Evolutionary conservation across 1,140 invertebrate genomes (phyloP).

Genomic region (Drosophila hydei): DNA sequence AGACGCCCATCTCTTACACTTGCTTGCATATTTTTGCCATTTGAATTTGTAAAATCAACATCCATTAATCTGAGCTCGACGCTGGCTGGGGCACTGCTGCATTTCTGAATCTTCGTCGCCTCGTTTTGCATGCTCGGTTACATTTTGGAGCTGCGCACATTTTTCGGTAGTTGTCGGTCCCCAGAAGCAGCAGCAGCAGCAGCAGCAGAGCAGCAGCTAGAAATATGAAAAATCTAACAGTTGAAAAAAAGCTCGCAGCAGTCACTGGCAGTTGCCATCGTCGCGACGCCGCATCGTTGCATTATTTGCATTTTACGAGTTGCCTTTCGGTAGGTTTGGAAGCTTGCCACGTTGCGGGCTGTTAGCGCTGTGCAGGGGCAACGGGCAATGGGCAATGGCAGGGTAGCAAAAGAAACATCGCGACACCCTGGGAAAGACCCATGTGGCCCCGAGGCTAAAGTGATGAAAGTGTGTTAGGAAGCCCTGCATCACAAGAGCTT

Average conservation of each 20-base stretch:
- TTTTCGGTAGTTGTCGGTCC: conserved; percentile 50
- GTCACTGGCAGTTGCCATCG: conserved; percentile 74
- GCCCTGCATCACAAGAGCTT: not conserved
- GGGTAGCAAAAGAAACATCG: conserved; percentile 12
- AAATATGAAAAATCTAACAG: conserved; percentile 80
- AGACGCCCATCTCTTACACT: conserved; percentile 71
- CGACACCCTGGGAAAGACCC: conserved; percentile 38
- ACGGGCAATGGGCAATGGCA: not conserved
- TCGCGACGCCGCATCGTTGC: conserved; percentile 59
- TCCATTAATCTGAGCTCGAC: conserved; percentile 77
- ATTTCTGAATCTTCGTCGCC: conserved; percentile 61
- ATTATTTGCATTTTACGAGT: conserved; percentile 82
- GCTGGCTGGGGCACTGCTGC: conserved; percentile 22
- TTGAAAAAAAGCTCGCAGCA: conserved; percentile 58
- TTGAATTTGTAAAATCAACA: conserved; percentile 83
- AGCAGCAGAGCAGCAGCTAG: conserved; percentile 68
- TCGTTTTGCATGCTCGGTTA: conserved; percentile 79
- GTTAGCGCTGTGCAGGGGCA: not conserved
- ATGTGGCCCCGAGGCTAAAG: conserved; percentile 41
- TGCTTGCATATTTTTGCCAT: conserved; percentile 82
- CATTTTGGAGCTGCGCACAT: conserved; percentile 65
- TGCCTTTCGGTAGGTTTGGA: conserved; percentile 65
- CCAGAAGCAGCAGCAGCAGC: conserved; percentile 41
- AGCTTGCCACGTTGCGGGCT: conserved; percentile 57
- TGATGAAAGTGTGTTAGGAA: conserved; percentile 61